Conservation (phyloP, 2,113 vertebrate species). For the Xiphophorus maculatus region DNA sequence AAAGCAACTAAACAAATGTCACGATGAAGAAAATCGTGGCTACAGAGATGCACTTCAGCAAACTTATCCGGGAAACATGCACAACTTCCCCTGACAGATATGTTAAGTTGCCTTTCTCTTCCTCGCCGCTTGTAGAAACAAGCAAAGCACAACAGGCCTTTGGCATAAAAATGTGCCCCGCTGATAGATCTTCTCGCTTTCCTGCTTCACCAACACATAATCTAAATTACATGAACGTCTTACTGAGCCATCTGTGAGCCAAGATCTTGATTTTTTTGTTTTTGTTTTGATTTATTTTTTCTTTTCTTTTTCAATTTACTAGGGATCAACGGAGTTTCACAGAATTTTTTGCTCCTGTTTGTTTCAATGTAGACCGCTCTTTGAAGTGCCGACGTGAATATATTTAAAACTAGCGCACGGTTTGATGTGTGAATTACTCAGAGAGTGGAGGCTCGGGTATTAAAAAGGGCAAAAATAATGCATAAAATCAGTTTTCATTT, state of each 20-base stretch:
- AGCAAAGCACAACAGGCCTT: background rate
- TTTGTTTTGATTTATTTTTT: background rate
- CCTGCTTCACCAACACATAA: background rate
- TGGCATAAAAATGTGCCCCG: background rate
- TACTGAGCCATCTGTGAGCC: background rate
- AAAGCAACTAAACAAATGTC: background rate
- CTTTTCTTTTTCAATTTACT: background rate
- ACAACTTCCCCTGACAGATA: background rate
- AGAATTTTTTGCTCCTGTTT: background rate
- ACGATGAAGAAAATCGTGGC: conserved; percentile 17
- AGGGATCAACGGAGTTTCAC: conserved; percentile 4
- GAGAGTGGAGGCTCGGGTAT: background rate
- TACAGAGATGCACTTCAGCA: conserved; percentile 7
- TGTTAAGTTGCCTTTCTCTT: conserved; percentile 11
- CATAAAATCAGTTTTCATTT: conserved; percentile 1
- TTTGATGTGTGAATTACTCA: conserved; percentile 4
- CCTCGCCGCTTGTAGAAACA: background rate
- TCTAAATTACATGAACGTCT: background rate
- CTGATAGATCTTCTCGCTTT: conserved; percentile 8
- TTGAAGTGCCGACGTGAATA: background rate
- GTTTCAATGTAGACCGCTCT: background rate
- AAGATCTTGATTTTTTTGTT: background rate
- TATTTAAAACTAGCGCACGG: background rate
- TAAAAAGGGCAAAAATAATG: background rate
- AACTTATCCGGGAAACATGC: background rate